Base-by-base conservation (phyloP, 1,140 invertebrate species). In the Scaptomyza pallida region DNA sequence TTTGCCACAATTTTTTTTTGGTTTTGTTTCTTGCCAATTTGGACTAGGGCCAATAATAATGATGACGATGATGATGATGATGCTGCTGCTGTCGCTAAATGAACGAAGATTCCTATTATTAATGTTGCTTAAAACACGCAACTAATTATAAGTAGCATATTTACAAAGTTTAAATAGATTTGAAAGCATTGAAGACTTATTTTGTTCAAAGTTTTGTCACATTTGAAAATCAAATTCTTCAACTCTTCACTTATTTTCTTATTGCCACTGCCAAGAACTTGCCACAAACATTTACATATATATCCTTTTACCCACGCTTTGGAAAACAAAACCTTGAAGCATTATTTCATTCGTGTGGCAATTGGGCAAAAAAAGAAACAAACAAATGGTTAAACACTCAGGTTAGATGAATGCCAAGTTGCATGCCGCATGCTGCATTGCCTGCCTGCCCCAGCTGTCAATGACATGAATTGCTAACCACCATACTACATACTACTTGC, bases 1-100 rank as follows among this genome's bases (percentile, higher is more conserved):
- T 17, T 21, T 48, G 54, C 43, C 54, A 41, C 60, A 81, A 57
- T 79, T 23, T 83, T 72, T 71, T 79, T 30, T 30, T 4, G n/a
- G 61, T 79, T 23, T 83, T 72, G 75, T 79, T 30, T 30, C 19
- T n/a, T 85, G 69, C 81, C 81, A 83, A 83, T 85, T 86, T 86
- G 81, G 81, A 88, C 73, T 64, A 44, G 55, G 65, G 82, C 81
- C 81, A 86, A 86, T 81, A 86, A 82, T 69, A 57, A 75, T 62
- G 64, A 60, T 21, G 6, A 52, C 26, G 30, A n/a, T 8, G 50
- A 52, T 16, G 15, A 50, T 35, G 50, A 35, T 52, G 30, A 37
- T 5, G 13, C 8, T 9, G 26, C 16, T n/a, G 41, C 50, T 62
- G 16, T 6, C 23, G 43, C 17, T 44, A 19, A 45, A 23, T 47